Conservation (phyloP, 2,888 invertebrate genomes). For the Xestia xanthographa region DNA sequence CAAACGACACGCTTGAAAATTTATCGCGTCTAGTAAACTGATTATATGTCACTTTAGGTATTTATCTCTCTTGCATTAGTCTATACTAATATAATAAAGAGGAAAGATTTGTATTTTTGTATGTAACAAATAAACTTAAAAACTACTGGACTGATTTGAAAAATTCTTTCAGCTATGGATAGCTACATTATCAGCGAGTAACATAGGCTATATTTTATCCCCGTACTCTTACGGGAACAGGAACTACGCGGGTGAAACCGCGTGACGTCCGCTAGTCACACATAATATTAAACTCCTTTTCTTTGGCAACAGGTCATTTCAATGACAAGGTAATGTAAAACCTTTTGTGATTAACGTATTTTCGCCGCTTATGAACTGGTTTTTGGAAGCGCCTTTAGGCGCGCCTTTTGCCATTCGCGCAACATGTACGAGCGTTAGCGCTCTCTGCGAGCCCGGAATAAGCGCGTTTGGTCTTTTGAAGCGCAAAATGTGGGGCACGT, state of each 20-base stretch:
- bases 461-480: background rate
- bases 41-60: background rate
- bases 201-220: too few relatives aligned
- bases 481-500: background rate
- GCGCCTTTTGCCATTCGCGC: background rate
- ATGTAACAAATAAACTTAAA: too few relatives aligned
- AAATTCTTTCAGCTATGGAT: too few relatives aligned
- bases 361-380: background rate
- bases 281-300: background rate
- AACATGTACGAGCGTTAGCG: background rate
- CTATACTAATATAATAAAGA: too few relatives aligned
- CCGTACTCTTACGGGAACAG: too few relatives aligned
- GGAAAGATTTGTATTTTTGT: too few relatives aligned
- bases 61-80: background rate
- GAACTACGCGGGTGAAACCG: too few relatives aligned
- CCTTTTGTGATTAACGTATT: background rate
- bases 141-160: too few relatives aligned
- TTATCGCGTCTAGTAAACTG: background rate
- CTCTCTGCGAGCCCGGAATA: background rate
- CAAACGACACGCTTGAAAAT: background rate
- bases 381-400: background rate
- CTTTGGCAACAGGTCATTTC: background rate
- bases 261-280: background rate
- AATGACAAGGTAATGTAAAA: conserved; percentile 1
- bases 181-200: too few relatives aligned